Base-by-base conservation (phyloP, 2,888 invertebrate species). In the Diaperis boleti region DNA sequence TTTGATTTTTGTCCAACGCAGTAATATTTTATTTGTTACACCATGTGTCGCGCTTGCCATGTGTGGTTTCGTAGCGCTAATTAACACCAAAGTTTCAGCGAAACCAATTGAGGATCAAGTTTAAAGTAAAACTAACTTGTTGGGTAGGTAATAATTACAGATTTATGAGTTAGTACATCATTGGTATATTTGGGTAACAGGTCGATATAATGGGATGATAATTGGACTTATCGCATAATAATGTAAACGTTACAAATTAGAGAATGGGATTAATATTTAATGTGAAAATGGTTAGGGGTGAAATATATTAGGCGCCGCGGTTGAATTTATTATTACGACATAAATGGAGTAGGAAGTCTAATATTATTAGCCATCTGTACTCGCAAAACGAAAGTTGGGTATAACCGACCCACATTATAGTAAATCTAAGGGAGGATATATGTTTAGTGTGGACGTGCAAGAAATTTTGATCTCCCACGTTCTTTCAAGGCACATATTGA, bases 301-400 rank as follows among this genome's bases (percentile, higher is more conserved):
- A 55, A 52, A 61, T 61, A 47, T 41, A 49, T 61, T 52, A 61
- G 55, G 56, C 47, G 29, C 50, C 42, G 26, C n/a, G 56, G 42
- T 14, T 18, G 45, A 59, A 63, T 63, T 63, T 63, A 57, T 59
- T 31, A 64, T 59, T 17, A 41, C 22, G 55, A 55, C 54, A 64
- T 49, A 69, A 67, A 67, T 62, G 52, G 69, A 64, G 66, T 68
- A 64, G 65, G 65, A 64, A 56, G 65, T 62, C 65, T 66, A 62
- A 68, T 69, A 69, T 68, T 69, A 69, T 71, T 66, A 71, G 67
- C 67, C 69, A 67, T 69, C 63, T 69, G 68, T 64, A 71, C 68
- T 69, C 64, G 61, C 65, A 68, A 68, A 68, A 65, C 64, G 68
- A 59, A 59, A 59, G 54, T 57, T 44, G 59, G 64, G 49, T 64